A percentile compares a stretch with the other conserved stretches of the same genome.
Evolutionary conservation across 2,113 vertebrate species (phyloP).

Genomic region (Corynorhinus townsendii): DNA sequence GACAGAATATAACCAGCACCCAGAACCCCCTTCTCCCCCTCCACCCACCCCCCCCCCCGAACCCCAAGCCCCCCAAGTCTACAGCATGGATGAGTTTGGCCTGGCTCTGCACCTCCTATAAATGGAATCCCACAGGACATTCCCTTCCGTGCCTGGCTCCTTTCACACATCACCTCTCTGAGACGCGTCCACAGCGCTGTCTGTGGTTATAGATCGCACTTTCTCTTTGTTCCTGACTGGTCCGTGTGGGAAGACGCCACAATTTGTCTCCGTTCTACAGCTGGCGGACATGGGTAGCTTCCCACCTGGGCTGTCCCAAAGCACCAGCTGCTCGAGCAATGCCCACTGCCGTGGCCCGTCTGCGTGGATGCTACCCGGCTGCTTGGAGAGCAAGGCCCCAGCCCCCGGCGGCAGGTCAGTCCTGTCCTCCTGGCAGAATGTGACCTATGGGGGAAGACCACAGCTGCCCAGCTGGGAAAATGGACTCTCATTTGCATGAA

Average conservation of each 20-base stretch:
- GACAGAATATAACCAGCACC: not conserved
- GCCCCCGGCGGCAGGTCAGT: not conserved
- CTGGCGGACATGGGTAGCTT: not conserved
- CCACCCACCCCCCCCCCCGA: fast-evolving
- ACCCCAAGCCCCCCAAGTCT: not conserved
- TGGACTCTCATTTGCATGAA: not conserved
- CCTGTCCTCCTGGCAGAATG: not conserved
- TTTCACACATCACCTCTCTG: not conserved
- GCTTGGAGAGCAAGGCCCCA: too few relatives aligned
- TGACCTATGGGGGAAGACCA: not conserved
- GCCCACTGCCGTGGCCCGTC: not conserved
- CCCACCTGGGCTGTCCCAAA: not conserved
- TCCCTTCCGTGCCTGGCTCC: not conserved
- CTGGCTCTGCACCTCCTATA: not conserved
- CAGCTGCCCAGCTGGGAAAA: slow-evolving; percentile 47
- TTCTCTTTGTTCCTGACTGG: not conserved
- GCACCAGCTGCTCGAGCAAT: not conserved
- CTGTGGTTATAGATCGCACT: not conserved
- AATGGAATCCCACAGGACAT: not conserved
- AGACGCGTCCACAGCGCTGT: not conserved
- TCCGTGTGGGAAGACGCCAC: not conserved
- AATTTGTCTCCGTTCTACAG: not conserved
- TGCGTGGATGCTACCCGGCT: not conserved
- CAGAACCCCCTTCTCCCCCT: fast-evolving
- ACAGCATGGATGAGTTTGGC: not conserved